Percentiles rank a stretch among this genome's conserved stretches.
Conservation (phyloP, 2,888 invertebrate species). For the Lithophane leautieri region DNA sequence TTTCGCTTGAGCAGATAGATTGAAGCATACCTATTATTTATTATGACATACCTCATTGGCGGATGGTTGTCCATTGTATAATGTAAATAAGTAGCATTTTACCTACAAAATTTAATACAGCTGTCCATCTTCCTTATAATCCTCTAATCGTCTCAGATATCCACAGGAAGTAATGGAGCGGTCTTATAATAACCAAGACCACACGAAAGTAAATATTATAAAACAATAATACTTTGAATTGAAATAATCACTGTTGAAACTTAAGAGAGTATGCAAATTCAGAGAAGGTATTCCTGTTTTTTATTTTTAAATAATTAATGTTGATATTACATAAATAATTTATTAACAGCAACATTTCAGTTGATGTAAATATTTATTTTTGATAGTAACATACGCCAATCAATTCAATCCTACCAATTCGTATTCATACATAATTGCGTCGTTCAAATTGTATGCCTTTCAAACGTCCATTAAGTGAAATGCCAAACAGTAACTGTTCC, state of each 20-base stretch:
- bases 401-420: conserved; percentile 21
- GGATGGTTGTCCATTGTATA: neutral
- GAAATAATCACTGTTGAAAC: neutral
- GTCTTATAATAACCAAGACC: neutral
- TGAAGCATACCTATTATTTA: neutral
- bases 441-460: conserved; percentile 42
- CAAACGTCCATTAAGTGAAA: conserved; percentile 54
- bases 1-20: neutral
- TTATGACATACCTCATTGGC: neutral
- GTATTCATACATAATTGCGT: conserved; percentile 1
- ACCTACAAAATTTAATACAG: neutral
- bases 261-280: too few species aligned
- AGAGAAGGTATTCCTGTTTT: too few species aligned
- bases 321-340: neutral
- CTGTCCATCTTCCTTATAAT: conserved; percentile 12
- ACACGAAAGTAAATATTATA: neutral
- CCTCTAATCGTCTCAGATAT: too few species aligned
- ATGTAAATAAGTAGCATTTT: neutral
- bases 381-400: conserved; percentile 13
- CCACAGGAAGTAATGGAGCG: neutral
- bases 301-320: too few species aligned
- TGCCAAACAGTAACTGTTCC: conserved; percentile 47
- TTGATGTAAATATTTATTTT: conserved; percentile 1
- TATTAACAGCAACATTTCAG: conserved; percentile 1
- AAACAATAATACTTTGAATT: neutral